phyloP scores from a whole-genome alignment of 2,888 invertebrate genomes.

The Papilio demoleus region DNA sequence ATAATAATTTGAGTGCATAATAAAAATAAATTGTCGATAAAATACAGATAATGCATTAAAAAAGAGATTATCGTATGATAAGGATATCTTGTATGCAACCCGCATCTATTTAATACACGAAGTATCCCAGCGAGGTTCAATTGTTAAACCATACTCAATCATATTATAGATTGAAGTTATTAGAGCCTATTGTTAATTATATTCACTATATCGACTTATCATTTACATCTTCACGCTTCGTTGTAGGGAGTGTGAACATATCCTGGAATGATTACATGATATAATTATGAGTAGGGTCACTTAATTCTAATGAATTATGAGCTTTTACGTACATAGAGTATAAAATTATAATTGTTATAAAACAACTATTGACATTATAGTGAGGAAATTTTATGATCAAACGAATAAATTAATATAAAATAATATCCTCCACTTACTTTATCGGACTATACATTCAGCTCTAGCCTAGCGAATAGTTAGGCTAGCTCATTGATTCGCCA shows the following conservation, averaged over 20 bases:
- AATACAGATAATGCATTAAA: constrained; percentile 28
- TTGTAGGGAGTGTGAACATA: background rate
- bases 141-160: constrained; percentile 70
- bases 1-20: constrained; percentile 5
- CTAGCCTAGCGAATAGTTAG: too few species aligned
- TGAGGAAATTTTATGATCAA: too few species aligned
- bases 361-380: too few species aligned
- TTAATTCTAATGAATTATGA: background rate
- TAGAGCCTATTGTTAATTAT: constrained; percentile 45
- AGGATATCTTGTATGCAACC: constrained; percentile 50
- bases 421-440: too few species aligned
- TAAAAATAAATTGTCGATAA: constrained; percentile 17
- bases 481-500: background rate
- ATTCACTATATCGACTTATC: background rate
- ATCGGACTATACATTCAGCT: too few species aligned
- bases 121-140: constrained; percentile 63
- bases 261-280: background rate
- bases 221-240: constrained; percentile 11
- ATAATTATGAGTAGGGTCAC: background rate
- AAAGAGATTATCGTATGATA: constrained; percentile 34
- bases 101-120: constrained; percentile 75
- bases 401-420: too few species aligned
- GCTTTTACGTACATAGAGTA: too few species aligned
- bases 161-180: constrained; percentile 56
- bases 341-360: too few species aligned